Evolutionary conservation across 2,888 invertebrate species (phyloP), one percentile per base, ranked within the genome.

Genomic region (Stenodera caucasica): DNA sequence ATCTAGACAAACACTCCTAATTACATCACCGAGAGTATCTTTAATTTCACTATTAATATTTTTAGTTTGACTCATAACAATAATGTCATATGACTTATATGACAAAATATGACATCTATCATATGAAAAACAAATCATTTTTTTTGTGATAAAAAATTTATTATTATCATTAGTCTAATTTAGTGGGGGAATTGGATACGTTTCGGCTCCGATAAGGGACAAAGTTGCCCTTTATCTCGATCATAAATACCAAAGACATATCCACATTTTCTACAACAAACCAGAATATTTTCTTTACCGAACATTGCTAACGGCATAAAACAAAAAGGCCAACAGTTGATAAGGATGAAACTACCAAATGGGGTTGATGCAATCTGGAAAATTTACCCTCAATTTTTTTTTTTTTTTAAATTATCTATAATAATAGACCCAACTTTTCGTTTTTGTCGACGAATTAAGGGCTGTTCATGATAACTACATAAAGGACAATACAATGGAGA

Each of bases 231-330:
- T 14, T 56, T 74, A 62, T 72, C 70, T 53, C 75, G 67, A 57
- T 77, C 73, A 58, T 77, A 81, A 15, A 77, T 75, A 11, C 84
- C 84, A 49, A 84, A 73, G 65, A 74, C 82, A 6, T 76, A 66
- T 14, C 81, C 79, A 66, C 84, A 84, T 21, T 77, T 70, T 30
- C 81, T 82, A 66, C 84, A 84, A 64, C 81, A 83, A 32, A 79
- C 57, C 51, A 77, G 72, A 63, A 78, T 75, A 11, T 71, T 67
- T 54, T 75, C 75, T 51, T 75, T 73, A 23, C 77, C 74, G 15
- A 77, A 74, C 63, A 78, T 68, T 49, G 78, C 67, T 60, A 79
- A 78, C 40, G 79, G 79, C 9, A 80, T 65, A 61, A 79, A 80
- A 62, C 80, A 80, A 11, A 80, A 67, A 2, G 80, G 80, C 80